Base-by-base conservation (phyloP, 2,888 invertebrate genomes). In the Trissoscelio sp. region DNA sequence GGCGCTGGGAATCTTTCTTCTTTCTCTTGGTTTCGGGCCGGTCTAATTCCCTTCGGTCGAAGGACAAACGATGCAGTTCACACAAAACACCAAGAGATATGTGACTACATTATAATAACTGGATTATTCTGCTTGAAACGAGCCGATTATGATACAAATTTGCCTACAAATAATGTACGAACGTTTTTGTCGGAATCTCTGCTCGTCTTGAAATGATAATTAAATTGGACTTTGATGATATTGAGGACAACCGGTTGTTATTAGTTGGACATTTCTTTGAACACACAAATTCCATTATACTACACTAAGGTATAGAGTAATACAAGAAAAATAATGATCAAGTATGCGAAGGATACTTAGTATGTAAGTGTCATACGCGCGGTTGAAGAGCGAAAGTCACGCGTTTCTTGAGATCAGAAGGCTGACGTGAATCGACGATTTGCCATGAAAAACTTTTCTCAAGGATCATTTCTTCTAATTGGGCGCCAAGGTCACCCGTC, bases 1-100 rank as follows among this genome's bases (percentile, higher is more conserved):
- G 69, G 73, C 75, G 51, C 75, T 83, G 84, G 81, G 79, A 82
- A 84, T 85, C 82, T 83, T 84, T 85, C 83, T 84, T 84, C 64
- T 66, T 69, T 60, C 83, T 83, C 84, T 83, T 79, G 79, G 82
- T 78, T 69, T 75, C 57, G 39, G 57, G 67, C 72, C 67, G 73
- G 73, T 67, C 73, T 24, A 60, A 69, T 74, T 75, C 66, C 69
- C 51, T 42, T 73, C 57, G 51, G 34, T 55, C 62, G 82, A 83
- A 84, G 83, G 83, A 82, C 84, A n/a, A 79, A 64, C 77, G 74
- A 75, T 70, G 81, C 82, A 77, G 79, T 79, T 79, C 72, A 74
- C 81, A 82, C 73, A 78, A 80, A 81, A 75, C 80, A 51, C 53
- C 11, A 11, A 46, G 39, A 66, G 62, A 73, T 39, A 72, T 58